Evolutionary conservation across 2,113 vertebrate genomes (phyloP), one percentile per base, ranked within the genome.

Genomic region (Nothoprocta perdicaria): DNA sequence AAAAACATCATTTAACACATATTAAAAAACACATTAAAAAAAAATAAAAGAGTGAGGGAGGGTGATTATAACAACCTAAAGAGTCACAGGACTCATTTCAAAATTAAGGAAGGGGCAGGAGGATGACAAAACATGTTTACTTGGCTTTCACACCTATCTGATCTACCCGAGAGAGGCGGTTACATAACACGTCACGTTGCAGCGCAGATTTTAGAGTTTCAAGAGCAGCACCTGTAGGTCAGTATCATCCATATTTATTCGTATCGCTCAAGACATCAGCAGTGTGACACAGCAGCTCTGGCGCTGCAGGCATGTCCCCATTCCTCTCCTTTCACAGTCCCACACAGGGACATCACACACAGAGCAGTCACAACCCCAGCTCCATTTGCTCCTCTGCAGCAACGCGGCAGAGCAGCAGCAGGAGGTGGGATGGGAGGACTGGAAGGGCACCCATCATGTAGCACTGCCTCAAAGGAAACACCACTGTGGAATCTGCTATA

Each of bases 21-120:
- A 55, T 14, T 5, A 43, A 72, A 75, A 29, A 4, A 5, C 31
- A 76, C 41, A 13, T 2, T 8, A 48, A 48, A 48, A 21, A 21
- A 18, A 46, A 46, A 9, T 27, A 53, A 76, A 80, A 10, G 13
- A 80, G 52, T 33, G 35, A 35, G 15, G 55, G 23, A 58, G 18
- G 12, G 4, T 0, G 3, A 66, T 53, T 55, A 71, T 0, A 3
- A 66, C 58, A 50, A 66, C 35, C 68, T 53, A 13, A 4, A 45
- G n/a, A 40, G n/a, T 13, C 63, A 41, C 33, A 82, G 27, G 12
- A 77, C n/a, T 14, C 38, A 1, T 21, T 29, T 46, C 61, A 46
- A 21, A 60, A 27, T 0, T 7, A 17, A 60, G 66, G 29, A n/a
- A 26, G 38, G 66, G 55, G 24, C 55, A 71, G 73, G 29, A 57